phyloP scores from a whole-genome alignment of 2,113 vertebrate genomes.

The Phyllostomus hastatus region DNA sequence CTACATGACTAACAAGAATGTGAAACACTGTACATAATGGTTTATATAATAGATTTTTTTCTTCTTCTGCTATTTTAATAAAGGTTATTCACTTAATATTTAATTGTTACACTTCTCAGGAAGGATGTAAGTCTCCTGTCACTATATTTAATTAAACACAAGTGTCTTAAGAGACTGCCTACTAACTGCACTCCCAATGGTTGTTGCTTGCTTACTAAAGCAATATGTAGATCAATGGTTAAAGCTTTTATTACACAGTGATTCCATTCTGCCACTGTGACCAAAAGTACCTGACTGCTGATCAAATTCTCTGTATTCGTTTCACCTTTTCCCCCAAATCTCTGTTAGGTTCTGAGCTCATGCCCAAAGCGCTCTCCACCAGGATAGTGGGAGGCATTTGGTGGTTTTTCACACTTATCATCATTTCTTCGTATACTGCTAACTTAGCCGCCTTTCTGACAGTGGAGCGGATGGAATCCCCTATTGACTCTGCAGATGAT shows the following conservation, averaged over 20 bases:
- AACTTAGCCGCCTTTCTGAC: slow-evolving; percentile 99
- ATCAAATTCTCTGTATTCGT: slow-evolving; percentile 78
- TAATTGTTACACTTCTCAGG: background rate
- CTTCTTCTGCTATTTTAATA: slow-evolving; percentile 2
- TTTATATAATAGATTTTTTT: background rate
- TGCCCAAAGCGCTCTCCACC: slow-evolving; percentile 99
- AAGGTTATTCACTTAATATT: background rate
- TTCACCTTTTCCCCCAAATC: slow-evolving; percentile 88
- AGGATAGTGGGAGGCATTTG: slow-evolving; percentile 99
- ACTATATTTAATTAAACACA: slow-evolving; percentile 70
- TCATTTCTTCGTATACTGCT: slow-evolving; percentile 99
- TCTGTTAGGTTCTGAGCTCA: slow-evolving; percentile 98
- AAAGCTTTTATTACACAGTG: slow-evolving; percentile 73
- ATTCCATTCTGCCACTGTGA: slow-evolving; percentile 74
- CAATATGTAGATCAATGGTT: slow-evolving; percentile 56
- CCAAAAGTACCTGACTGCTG: slow-evolving; percentile 74
- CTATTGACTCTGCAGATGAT: slow-evolving; percentile 97
- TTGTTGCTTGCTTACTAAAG: slow-evolving; percentile 71
- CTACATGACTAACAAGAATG: background rate
- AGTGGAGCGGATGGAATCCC: slow-evolving; percentile 98
- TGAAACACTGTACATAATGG: background rate
- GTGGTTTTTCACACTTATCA: slow-evolving; percentile 99
- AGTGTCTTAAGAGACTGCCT: slow-evolving; percentile 19
- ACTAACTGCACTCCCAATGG: slow-evolving; percentile 57
- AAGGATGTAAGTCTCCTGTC: slow-evolving; percentile 72